phyloP scores from a whole-genome alignment of 2,888 invertebrate species.

The Netelia inedita region DNA sequence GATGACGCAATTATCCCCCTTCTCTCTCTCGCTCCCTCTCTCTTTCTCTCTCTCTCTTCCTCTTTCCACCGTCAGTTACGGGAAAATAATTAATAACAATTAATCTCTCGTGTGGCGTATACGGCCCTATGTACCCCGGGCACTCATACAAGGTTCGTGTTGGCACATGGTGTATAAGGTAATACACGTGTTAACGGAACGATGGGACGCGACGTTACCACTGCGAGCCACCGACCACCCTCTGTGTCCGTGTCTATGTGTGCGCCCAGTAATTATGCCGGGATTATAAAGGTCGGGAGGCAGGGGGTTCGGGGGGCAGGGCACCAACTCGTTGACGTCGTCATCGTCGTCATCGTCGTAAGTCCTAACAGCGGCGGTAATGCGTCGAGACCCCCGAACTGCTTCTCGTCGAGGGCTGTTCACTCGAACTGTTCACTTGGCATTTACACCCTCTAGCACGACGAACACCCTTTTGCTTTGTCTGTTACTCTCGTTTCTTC shows the following conservation, averaged over 20 bases:
- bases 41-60: slow-evolving; percentile 3
- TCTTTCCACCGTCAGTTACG: slow-evolving; percentile 72
- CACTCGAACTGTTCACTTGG: slow-evolving; percentile 85
- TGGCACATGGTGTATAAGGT: slow-evolving; percentile 43
- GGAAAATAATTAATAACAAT: slow-evolving; percentile 85
- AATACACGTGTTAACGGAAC: slow-evolving; percentile 36
- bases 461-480: slow-evolving; percentile 51
- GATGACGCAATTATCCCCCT: slow-evolving; percentile 82
- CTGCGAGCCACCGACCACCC: slow-evolving; percentile 67
- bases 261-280: slow-evolving; percentile 83
- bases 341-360: slow-evolving; percentile 69
- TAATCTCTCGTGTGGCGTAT: slow-evolving; percentile 83
- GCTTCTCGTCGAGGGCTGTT: slow-evolving; percentile 81
- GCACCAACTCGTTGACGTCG: slow-evolving; percentile 76
- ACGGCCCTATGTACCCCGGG: slow-evolving; percentile 42
- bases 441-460: slow-evolving; percentile 79
- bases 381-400: slow-evolving; percentile 62
- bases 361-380: slow-evolving; percentile 33
- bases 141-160: slow-evolving; percentile 41
- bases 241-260: slow-evolving; percentile 48
- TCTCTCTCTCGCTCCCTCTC: slow-evolving; percentile 13
- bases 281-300: slow-evolving; percentile 84
- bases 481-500: slow-evolving; percentile 56
- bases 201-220: slow-evolving; percentile 50
- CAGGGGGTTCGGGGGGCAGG: slow-evolving; percentile 43